Percentiles rank a stretch among this genome's conserved stretches.
phyloP scores from a whole-genome alignment of 53 echinoderm and acorn worm species.

The Actinopyga echinites region DNA sequence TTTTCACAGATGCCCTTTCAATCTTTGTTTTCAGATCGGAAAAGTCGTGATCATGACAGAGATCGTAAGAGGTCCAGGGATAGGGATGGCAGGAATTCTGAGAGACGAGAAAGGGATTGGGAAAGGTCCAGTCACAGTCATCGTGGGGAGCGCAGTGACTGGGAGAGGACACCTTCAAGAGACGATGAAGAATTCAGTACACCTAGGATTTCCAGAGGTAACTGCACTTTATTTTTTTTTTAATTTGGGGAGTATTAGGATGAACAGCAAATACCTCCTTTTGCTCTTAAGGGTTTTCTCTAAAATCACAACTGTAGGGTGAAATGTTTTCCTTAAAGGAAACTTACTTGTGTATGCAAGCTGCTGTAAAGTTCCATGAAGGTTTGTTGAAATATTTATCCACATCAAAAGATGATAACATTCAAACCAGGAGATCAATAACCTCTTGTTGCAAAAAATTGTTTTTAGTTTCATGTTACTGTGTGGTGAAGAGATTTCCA shows the following conservation, averaged over 20 bases:
- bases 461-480: no score
- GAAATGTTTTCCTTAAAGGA: no score
- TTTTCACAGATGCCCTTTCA: neutral
- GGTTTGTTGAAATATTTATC: no score
- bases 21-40: slow-evolving; percentile 6
- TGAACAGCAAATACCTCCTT: no score
- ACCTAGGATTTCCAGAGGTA: slow-evolving; percentile 92
- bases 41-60: slow-evolving; percentile 33
- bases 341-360: no score
- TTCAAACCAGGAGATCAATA: no score
- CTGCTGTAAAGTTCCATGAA: no score
- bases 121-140: slow-evolving; percentile 57
- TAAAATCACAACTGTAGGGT: no score
- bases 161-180: slow-evolving; percentile 73
- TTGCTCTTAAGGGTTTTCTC: no score
- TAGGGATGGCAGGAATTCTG: slow-evolving; percentile 58
- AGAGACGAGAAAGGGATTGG: slow-evolving; percentile 52
- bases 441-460: no score
- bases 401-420: no score
- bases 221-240: neutral
- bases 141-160: slow-evolving; percentile 69
- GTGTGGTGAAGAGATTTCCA: no score
- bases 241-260: neutral
- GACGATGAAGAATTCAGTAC: slow-evolving; percentile 73
- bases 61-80: slow-evolving; percentile 35